phyloP scores from a whole-genome alignment of 2,797 vertebrate species.

The Anisognathus igniventris region DNA sequence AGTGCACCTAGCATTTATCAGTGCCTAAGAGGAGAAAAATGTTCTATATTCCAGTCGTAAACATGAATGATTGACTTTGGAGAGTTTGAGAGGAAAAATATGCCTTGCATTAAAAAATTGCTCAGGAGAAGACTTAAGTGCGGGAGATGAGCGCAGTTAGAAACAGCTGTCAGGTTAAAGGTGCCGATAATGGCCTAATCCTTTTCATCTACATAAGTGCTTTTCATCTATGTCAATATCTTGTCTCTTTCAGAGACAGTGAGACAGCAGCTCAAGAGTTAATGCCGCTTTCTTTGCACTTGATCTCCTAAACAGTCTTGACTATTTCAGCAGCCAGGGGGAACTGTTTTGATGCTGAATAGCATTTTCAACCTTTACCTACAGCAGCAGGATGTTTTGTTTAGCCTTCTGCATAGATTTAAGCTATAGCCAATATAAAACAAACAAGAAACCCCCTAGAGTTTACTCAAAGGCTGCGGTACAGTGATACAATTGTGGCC shows the following conservation, averaged over 20 bases:
- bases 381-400: not conserved
- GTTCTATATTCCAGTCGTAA: not conserved
- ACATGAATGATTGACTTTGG: not conserved
- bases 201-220: not conserved
- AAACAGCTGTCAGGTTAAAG: not conserved
- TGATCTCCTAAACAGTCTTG: not conserved
- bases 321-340: not conserved
- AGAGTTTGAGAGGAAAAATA: not conserved
- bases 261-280: not conserved
- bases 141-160: not conserved
- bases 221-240: not conserved
- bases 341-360: not conserved
- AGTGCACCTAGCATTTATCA: not conserved
- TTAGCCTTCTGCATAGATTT: not conserved
- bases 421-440: not conserved
- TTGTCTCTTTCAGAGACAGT: not conserved
- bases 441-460: not conserved
- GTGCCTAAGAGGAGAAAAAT: not conserved
- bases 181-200: not conserved
- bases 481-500: not conserved
- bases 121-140: not conserved
- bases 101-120: not conserved
- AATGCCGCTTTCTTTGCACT: not conserved
- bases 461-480: not conserved
- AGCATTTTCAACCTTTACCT: not conserved